Conservation (phyloP, 2,113 vertebrate genomes). For the Grammomys surdaster region DNA sequence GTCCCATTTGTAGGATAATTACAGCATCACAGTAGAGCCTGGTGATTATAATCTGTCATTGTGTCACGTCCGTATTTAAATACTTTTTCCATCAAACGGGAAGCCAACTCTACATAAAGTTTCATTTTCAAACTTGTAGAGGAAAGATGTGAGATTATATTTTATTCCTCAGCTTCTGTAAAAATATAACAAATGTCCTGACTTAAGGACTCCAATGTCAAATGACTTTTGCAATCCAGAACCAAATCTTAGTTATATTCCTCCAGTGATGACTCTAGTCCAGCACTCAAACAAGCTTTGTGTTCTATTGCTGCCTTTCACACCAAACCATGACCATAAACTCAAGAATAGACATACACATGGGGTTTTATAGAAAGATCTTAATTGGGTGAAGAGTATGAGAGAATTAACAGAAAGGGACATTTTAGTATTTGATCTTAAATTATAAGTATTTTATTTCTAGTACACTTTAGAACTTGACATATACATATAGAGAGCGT, state of each 20-base stretch:
- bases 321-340: neutral
- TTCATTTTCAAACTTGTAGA: neutral
- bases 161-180: neutral
- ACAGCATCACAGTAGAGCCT: neutral
- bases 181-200: neutral
- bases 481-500: neutral
- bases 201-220: neutral
- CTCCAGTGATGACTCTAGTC: neutral
- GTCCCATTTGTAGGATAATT: neutral
- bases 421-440: neutral
- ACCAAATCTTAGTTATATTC: no score
- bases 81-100: neutral
- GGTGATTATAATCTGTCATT: neutral
- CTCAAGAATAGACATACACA: neutral
- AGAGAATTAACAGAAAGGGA: neutral
- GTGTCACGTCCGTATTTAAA: neutral
- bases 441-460: neutral
- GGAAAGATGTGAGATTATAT: neutral
- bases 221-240: neutral
- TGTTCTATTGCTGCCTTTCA: neutral
- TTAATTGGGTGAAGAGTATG: neutral
- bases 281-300: neutral
- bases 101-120: neutral
- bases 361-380: neutral
- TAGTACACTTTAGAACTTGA: conserved; percentile 6